Evolutionary conservation across 2,888 invertebrate species (phyloP), one percentile per base, ranked within the genome.

Genomic region (Thereva nobilitata): DNA sequence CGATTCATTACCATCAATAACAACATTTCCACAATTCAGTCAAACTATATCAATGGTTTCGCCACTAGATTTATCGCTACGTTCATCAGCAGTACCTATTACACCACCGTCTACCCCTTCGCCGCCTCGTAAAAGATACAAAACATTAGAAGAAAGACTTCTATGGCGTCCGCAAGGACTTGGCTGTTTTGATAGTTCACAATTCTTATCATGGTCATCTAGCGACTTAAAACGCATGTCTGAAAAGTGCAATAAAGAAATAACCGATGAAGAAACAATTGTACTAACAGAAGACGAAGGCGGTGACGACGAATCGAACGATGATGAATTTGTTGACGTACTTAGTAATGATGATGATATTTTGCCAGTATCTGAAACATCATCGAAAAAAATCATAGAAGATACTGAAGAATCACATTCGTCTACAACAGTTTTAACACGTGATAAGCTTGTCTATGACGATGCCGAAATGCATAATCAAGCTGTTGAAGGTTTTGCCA

Each of bases 71-170:
- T 75, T 81, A 52, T 81, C 81, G 41, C 68, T 80, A 64, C 75
- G 81, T 42, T 71, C 78, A 23, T 71, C 72, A 37, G 72, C 75
- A 57, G 76, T 77, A 66, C 81, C 81, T 72, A 81, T 81, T 68
- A 81, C 81, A 52, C 81, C 80, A 47, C 80, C 80, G 41, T 77
- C 80, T 57, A 81, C 81, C 49, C 81, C 81, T 38, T 82, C 80
- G 56, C 82, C 81, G 4, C 81, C 80, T 9, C 72, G 80, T 53
- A 80, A 80, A 69, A 76, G 79, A 34, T 72, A 74, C 68, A 75
- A 76, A 76, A 75, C 76, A 74, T 74, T 73, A 71, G 75, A 75
- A 47, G 75, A 75, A 52, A 76, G 76, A 71, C 75, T 12, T 23
- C 45, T 10, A 0, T 80, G 79, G 80, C 73, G 79, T 59, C 79